phyloP scores from a whole-genome alignment of 2,113 vertebrate species.

The Corythornis cristatus region DNA sequence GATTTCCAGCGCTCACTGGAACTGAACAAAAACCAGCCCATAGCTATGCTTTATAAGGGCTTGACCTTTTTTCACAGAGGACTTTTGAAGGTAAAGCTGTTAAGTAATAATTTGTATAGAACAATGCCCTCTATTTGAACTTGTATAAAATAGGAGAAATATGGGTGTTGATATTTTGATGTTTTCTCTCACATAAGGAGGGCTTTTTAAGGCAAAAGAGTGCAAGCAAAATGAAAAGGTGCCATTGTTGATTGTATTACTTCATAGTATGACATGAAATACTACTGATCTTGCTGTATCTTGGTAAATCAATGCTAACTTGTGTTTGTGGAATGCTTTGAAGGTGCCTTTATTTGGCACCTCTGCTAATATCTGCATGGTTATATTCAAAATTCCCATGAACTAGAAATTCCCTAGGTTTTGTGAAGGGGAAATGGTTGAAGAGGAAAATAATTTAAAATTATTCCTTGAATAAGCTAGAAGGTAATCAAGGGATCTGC shows the following conservation, averaged over 20 bases:
- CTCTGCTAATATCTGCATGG: not conserved
- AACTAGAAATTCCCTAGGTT: not conserved
- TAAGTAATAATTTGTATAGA: not conserved
- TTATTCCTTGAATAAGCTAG: not conserved
- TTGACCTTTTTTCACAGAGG: slow-evolving; percentile 98
- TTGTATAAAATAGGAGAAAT: not conserved
- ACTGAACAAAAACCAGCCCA: slow-evolving; percentile 95
- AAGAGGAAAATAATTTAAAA: not conserved
- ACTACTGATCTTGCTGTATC: not conserved
- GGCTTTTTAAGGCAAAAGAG: not conserved
- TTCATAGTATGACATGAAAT: not conserved
- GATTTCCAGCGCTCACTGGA: slow-evolving; percentile 95
- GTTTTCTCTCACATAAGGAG: not conserved
- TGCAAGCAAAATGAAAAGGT: not conserved
- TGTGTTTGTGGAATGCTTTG: not conserved
- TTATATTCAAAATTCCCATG: not conserved
- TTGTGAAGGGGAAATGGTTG: not conserved
- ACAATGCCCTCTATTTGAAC: not conserved
- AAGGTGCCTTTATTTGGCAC: not conserved
- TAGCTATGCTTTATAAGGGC: slow-evolving; percentile 96
- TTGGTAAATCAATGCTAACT: not conserved
- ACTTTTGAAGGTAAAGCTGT: slow-evolving; percentile 87
- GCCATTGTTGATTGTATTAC: not conserved
- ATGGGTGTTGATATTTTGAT: fast-evolving
- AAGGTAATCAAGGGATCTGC: not conserved